phyloP scores from a whole-genome alignment of 2,888 invertebrate genomes.

The Uropetala carovei region DNA sequence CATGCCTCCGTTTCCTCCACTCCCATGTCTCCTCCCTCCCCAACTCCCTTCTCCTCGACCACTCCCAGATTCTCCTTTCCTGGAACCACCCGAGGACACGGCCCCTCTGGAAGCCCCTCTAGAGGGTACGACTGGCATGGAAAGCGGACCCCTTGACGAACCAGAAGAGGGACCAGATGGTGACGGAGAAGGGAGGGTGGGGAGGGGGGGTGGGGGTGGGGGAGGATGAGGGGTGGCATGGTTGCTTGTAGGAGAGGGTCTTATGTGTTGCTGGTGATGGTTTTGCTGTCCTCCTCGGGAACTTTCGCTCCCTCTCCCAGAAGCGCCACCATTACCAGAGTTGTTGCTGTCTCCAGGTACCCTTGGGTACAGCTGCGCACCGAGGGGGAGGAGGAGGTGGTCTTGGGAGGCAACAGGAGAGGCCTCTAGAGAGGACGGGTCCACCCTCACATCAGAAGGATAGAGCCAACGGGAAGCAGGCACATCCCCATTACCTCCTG shows the following conservation, averaged over 20 bases:
- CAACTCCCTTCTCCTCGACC: conserved; percentile 44
- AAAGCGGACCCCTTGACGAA: conserved; percentile 40
- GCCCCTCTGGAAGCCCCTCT: conserved; percentile 62
- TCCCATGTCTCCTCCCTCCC: conserved; percentile 9
- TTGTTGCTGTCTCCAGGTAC: conserved; percentile 19
- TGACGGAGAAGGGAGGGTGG: not conserved
- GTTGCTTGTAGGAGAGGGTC: conserved; percentile 58
- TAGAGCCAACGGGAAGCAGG: conserved; percentile 80
- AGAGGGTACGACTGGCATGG: conserved; percentile 66
- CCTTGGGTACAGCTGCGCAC: conserved; percentile 61
- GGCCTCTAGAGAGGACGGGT: conserved; percentile 74
- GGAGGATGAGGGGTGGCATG: conserved; percentile 14
- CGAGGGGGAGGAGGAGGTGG: conserved; percentile 76
- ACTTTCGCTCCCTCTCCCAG: conserved; percentile 25
- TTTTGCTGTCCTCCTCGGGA: conserved; percentile 46
- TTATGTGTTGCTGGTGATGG: conserved; percentile 36
- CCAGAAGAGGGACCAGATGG: conserved; percentile 44
- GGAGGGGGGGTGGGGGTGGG: conserved; percentile 19
- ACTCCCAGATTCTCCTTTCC: conserved; percentile 1
- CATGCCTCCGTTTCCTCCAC: not conserved
- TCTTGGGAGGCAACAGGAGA: conserved; percentile 77
- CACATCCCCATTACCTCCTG: conserved; percentile 70
- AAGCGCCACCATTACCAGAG: conserved; percentile 41
- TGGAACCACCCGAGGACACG: conserved; percentile 11
- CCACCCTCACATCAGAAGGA: conserved; percentile 80